A percentile compares a stretch with the other conserved stretches of the same genome.
Evolutionary conservation across 2,797 vertebrate species (phyloP).

Genomic region (Enteromius trimaculatus): DNA sequence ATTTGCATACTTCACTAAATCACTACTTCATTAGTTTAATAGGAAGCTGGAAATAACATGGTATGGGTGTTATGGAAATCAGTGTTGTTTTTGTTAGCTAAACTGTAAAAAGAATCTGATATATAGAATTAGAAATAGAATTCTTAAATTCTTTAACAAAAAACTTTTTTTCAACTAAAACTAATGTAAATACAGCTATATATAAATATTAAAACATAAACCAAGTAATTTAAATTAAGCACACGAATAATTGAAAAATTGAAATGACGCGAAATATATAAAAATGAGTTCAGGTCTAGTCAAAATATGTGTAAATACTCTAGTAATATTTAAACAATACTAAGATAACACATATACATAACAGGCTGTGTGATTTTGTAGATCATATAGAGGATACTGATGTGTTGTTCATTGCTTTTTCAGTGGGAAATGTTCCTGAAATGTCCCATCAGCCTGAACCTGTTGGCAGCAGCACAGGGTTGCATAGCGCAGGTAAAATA

Average conservation of each 20-base stretch:
- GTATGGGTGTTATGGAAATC: background rate
- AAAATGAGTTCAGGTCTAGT: background rate
- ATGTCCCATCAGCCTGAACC: slow-evolving; percentile 77
- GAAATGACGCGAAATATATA: background rate
- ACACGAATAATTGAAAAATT: background rate
- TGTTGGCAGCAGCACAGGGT: slow-evolving; percentile 72
- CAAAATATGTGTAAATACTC: background rate
- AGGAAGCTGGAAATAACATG: background rate
- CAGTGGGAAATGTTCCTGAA: slow-evolving; percentile 87
- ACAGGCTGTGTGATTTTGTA: background rate
- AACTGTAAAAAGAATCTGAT: background rate
- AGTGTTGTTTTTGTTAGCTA: background rate
- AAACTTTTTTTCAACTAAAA: no score
- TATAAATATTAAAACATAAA: background rate
- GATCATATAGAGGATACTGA: background rate
- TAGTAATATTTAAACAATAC: background rate
- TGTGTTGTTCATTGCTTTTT: slow-evolving; percentile 30
- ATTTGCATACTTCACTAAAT: slow-evolving; percentile 12
- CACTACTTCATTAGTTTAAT: no score
- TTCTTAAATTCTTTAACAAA: no score
- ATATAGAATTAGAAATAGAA: background rate
- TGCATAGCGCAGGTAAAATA: slow-evolving; percentile 57
- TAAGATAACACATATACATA: background rate
- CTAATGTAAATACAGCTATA: background rate
- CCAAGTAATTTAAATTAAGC: background rate